Conservation (phyloP, 2,113 vertebrate species). For the Heptranchias perlo region DNA sequence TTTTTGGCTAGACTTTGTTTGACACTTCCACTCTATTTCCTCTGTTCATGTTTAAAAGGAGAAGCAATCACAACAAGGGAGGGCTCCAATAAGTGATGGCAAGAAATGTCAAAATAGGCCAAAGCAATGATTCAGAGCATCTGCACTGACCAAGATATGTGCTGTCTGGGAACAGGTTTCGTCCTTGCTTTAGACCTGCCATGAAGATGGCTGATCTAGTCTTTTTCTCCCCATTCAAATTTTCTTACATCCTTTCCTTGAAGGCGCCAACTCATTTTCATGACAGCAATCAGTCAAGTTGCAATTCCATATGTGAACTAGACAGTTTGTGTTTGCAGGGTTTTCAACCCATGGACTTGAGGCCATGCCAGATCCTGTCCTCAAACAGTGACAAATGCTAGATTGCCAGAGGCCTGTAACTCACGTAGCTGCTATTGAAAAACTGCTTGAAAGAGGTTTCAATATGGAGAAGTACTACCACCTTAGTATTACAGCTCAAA, state of each 20-base stretch:
- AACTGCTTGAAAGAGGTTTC: not conserved
- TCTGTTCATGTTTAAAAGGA: not conserved
- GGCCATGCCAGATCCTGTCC: not conserved
- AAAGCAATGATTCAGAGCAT: not conserved
- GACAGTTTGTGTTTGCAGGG: not conserved
- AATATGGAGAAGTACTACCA: not conserved
- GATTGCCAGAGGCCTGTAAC: not conserved
- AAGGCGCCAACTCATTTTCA: not conserved
- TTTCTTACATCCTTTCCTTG: not conserved
- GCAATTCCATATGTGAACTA: not conserved
- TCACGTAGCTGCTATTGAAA: not conserved
- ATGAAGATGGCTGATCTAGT: not conserved
- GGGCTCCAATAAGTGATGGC: not conserved
- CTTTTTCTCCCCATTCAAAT: not conserved
- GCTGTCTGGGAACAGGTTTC: not conserved
- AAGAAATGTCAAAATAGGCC: not conserved
- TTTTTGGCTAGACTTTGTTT: conserved; percentile 14
- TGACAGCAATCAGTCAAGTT: not conserved
- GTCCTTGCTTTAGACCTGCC: not conserved
- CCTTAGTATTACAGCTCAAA: too few species aligned
- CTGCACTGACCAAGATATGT: not conserved
- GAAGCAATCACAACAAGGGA: not conserved
- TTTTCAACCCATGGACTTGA: not conserved
- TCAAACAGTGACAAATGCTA: not conserved
- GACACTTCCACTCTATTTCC: not conserved